Evolutionary conservation across 1,140 invertebrate species (phyloP), one percentile per base, ranked within the genome.

Genomic region (Zaprionus africanus): DNA sequence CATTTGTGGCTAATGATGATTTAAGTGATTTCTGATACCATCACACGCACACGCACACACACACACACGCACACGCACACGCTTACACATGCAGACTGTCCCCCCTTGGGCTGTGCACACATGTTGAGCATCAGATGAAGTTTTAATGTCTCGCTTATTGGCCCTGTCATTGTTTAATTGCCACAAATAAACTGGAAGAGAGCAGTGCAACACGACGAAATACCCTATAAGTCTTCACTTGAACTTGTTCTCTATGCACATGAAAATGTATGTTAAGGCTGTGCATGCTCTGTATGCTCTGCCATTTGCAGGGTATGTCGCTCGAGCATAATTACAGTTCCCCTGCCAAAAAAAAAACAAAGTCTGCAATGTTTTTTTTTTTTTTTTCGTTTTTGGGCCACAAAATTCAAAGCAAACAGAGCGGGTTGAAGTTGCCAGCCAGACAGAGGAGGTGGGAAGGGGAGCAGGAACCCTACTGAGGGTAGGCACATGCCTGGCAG

Each of bases 11-110:
- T 79, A 86, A 86, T 86, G 65, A 66, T 58, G 57, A 79, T 79
- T 64, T 64, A 38, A 68, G 71, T 79, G 79, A 79, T 86, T 84
- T 84, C 62, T 80, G 60, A 83, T 75, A 17, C n/a, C 51, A 38
- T 54, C 61, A 49, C 17, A 5, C 19, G 11, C 11, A 19, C 46
- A 49, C 19, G 24, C 46, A 22, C 46, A 13, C 19, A 51, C 46
- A 5, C 19, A 22, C 19, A 5, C 46, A 2, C 17, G 11, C 3
- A 19, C 46, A 49, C 19, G 24, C 46, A 5, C 22, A 24, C 19
- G 2, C 46, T 11, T 2, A 19, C 19, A 41, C 38, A 41, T 41
- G 4, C 15, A 34, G 31, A 34, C 9, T 0, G 31, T 2, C 6
- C 5, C 41, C 41, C 41, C 41, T n/a, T 9, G 5, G 5, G 4